Conservation (phyloP, 37 sponge, comb jelly and placozoan species). For the Axinella damicornis region DNA sequence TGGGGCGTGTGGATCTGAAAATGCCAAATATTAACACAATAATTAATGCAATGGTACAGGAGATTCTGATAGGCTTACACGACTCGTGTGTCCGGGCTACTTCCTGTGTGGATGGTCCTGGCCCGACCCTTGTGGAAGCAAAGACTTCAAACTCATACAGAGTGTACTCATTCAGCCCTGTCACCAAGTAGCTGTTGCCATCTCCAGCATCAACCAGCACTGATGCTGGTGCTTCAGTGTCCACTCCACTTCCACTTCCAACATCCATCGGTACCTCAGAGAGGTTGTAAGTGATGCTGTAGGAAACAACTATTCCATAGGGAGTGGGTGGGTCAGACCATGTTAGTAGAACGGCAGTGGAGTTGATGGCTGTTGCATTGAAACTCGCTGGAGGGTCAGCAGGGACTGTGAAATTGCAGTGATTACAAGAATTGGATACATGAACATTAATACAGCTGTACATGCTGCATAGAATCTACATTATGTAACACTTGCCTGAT, state of each 20-base stretch:
- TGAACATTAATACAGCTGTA: too few relatives aligned
- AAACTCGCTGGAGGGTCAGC: slow-evolving; percentile 14
- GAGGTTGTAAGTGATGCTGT: neutral
- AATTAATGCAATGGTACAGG: too few relatives aligned
- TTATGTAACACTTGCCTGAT: neutral
- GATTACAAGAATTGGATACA: too few relatives aligned
- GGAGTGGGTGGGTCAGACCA: slow-evolving; percentile 14
- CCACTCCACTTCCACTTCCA: too few relatives aligned
- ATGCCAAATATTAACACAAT: too few relatives aligned
- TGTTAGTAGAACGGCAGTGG: neutral
- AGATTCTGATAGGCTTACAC: neutral
- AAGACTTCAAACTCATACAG: neutral
- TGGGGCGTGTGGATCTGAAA: neutral
- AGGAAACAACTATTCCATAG: neutral
- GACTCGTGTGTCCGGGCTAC: neutral
- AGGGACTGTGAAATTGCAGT: slow-evolving; percentile 9
- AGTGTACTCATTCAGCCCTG: neutral
- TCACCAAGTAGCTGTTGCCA: neutral
- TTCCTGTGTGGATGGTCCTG: neutral
- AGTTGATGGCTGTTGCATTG: neutral
- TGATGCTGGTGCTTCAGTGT: too few relatives aligned
- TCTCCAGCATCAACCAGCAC: neutral
- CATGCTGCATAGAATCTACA: too few relatives aligned
- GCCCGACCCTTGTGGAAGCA: neutral
- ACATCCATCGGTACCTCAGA: neutral